These are phyloP conservation scores for Ips nitidus DNA, from an alignment of 1,140 invertebrate species.

Conservation along the genomic window DNA sequence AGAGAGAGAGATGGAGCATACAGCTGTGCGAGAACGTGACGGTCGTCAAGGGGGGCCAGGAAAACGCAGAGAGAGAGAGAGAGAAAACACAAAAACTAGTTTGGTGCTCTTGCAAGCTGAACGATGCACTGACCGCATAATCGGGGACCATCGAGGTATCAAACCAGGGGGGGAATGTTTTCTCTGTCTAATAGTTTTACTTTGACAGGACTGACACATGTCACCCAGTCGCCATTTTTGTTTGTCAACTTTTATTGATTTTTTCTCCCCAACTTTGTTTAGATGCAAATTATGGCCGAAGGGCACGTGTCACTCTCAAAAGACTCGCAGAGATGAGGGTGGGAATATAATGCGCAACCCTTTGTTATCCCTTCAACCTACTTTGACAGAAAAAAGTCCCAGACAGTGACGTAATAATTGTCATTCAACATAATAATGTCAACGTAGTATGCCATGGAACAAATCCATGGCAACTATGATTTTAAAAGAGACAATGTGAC, in stretches of 20 bases:
- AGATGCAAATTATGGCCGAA: constrained; percentile 39
- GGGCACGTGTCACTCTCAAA: constrained; percentile 27
- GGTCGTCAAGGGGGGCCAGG: not conserved
- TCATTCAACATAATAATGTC: too few relatives aligned
- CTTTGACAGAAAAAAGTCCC: too few relatives aligned
- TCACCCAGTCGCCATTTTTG: too few relatives aligned
- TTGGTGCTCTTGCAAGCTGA: constrained; percentile 40
- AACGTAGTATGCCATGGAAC: too few relatives aligned
- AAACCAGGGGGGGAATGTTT: constrained; percentile 19
- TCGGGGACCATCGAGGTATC: constrained; percentile 14
- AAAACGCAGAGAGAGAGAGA: constrained; percentile 3
- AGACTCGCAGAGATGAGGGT: not conserved
- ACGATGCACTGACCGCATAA: constrained; percentile 44
- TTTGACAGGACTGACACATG: too few relatives aligned
- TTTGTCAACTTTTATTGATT: too few relatives aligned
- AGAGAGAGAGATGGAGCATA: constrained; percentile 23
- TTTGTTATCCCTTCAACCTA: too few relatives aligned
- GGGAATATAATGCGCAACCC: too few relatives aligned
- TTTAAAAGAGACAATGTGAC: too few relatives aligned
- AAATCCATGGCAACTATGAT: too few relatives aligned
- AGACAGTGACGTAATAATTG: too few relatives aligned
- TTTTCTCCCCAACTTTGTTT: constrained; percentile 29
- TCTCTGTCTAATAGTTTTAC: too few relatives aligned
- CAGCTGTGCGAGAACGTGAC: constrained; percentile 33
- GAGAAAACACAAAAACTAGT: constrained; percentile 42